Base-by-base conservation (phyloP, 64 coral and sea anemone species). In the Montipora foliosa region DNA sequence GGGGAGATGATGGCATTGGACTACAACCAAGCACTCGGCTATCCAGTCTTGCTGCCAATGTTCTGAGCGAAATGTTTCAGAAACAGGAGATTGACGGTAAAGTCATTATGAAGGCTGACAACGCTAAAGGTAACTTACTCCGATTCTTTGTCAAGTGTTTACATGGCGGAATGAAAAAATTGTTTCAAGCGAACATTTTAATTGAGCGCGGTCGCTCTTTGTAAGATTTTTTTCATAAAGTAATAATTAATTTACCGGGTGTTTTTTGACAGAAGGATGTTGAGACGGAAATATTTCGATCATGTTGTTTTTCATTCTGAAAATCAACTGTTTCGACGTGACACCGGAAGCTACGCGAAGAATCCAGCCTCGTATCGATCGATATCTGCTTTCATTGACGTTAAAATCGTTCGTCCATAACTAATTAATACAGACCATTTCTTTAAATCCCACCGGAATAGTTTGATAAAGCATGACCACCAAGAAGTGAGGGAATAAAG, bases 21-120 rank as follows among this genome's bases (percentile, higher is more conserved):
- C 78, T 97, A 51, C 49, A 51, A 19, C 79, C 92, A 17, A 94
- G 77, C 45, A 76, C 87, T 5, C 72, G 64, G 45, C 57, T 97
- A 4, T 91, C 95, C 0, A 90, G 85, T 17, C 78, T 97, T 13
- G 92, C 95, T 8, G 95, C 92, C 44, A 93, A 87, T 75, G 95
- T 97, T 20, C 58, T 97, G 68, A 97, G 89, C 69, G 95, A 94
- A 37, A 97, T 97, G 95, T 97, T 92, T 84, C 92, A 97, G 60
- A 97, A 94, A 74, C 85, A 79, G 64, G 95, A 97, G 82, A 92
- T 97, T 46, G 95, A 94, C 15, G 95, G 95, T 1, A 97, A 97
- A 77, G 67, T 97, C 66, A 97, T 97, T n/a, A 83, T 97, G 89
- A 97, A 97, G 82, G 95, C 95, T 2, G 95, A 97, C 83, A 94